Conservation (phyloP, 2,888 invertebrate genomes). For the Metallyticus violacea region DNA sequence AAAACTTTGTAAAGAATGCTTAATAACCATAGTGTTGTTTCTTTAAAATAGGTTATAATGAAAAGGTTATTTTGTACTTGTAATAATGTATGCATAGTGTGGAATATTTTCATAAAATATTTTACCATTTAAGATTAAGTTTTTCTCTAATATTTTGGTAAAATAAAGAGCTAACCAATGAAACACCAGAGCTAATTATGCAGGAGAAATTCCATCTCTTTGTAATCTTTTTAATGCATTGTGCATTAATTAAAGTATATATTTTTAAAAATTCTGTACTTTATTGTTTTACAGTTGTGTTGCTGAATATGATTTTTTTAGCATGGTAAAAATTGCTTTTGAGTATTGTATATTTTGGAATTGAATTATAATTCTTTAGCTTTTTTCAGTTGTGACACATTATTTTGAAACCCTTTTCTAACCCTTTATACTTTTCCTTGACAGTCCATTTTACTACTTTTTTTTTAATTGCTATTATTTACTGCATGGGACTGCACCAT, state of each 20-base stretch:
- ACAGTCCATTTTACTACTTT: neutral
- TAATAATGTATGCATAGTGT: neutral
- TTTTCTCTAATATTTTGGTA: neutral
- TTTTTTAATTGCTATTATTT: too few species aligned
- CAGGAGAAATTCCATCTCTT: neutral
- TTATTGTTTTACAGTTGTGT: neutral
- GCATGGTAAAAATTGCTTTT: neutral
- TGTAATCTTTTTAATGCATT: neutral
- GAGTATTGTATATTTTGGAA: neutral
- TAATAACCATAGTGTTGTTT: neutral
- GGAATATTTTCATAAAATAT: neutral
- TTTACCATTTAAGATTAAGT: too few species aligned
- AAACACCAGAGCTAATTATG: neutral
- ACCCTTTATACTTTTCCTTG: neutral
- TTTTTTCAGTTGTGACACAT: neutral
- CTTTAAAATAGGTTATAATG: neutral
- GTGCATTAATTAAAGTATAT: neutral
- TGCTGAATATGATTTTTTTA: neutral
- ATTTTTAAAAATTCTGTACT: neutral
- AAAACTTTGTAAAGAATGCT: too few species aligned
- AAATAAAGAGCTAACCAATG: neutral
- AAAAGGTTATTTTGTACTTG: neutral
- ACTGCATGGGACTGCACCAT: neutral
- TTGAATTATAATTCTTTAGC: constrained; percentile 3
- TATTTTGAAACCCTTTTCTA: neutral